Evolutionary conservation across 1,140 invertebrate species (phyloP).

Genomic region (Drosophila arawakana): DNA sequence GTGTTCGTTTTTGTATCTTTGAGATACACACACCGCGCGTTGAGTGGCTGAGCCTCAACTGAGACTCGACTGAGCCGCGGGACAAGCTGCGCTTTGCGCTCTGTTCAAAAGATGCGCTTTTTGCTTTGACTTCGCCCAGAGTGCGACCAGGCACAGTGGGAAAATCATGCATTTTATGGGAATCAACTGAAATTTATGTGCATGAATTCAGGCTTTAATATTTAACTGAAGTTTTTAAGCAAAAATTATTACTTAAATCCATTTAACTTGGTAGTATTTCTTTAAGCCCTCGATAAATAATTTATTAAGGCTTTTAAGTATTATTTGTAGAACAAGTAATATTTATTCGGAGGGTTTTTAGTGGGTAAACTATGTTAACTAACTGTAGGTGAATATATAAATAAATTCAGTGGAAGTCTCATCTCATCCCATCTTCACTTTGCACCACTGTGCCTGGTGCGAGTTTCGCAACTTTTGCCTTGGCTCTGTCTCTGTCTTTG

Average conservation of each 20-base stretch:
- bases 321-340: no score
- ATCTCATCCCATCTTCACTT: no score
- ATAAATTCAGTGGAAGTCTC: background rate
- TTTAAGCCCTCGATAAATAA: no score
- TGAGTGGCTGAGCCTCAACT: conserved; percentile 43
- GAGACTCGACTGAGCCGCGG: conserved; percentile 40
- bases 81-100: conserved; percentile 74
- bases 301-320: no score
- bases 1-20: conserved; percentile 63
- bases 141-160: conserved; percentile 61
- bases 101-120: conserved; percentile 81
- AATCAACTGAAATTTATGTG: conserved; percentile 7
- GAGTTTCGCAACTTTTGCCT: conserved; percentile 71
- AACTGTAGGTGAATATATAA: background rate
- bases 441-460: conserved; percentile 58
- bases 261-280: no score
- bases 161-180: conserved; percentile 18
- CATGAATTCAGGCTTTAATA: background rate
- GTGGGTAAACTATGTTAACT: no score
- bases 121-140: conserved; percentile 71
- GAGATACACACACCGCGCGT: conserved; percentile 71
- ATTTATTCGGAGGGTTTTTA: no score
- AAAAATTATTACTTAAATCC: no score
- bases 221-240: background rate
- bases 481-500: conserved; percentile 61